Evolutionary conservation across 2,888 invertebrate genomes (phyloP).

Genomic region (Dryobotodes eremita): DNA sequence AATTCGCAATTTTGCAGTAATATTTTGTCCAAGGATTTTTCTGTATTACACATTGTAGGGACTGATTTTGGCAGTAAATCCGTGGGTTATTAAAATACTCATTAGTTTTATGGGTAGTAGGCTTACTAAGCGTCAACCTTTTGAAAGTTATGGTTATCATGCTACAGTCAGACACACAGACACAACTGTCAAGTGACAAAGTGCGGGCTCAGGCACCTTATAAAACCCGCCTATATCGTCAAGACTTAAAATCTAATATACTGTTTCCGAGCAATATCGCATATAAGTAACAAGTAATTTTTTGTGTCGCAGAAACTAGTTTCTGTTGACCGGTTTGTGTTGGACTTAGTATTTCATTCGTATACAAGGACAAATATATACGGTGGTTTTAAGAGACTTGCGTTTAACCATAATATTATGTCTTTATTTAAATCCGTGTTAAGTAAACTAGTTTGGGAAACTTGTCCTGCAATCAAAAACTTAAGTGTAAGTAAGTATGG

Average conservation of each 20-base stretch:
- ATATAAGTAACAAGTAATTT: constrained; percentile 68
- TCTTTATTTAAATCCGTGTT: constrained; percentile 5
- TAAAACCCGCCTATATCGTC: constrained; percentile 14
- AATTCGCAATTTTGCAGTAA: constrained; percentile 12
- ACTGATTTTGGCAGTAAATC: background rate
- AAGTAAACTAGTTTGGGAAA: background rate
- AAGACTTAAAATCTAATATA: constrained; percentile 45
- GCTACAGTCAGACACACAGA: background rate
- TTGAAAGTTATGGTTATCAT: background rate
- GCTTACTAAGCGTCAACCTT: background rate
- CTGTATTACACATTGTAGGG: background rate
- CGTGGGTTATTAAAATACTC: constrained; percentile 6
- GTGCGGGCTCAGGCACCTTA: too few species aligned
- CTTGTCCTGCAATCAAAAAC: background rate
- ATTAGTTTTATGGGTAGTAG: background rate
- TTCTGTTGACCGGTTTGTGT: constrained; percentile 67
- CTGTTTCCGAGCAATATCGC: constrained; percentile 47
- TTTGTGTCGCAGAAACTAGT: constrained; percentile 72
- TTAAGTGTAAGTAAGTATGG: background rate
- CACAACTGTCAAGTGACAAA: background rate
- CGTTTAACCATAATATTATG: constrained; percentile 1
- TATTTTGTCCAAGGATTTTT: background rate
- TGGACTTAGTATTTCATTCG: constrained; percentile 71
- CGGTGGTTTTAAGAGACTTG: constrained; percentile 37
- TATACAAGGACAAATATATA: constrained; percentile 72